Percentiles rank a stretch among this genome's conserved stretches.
Evolutionary conservation across 53 echinoderm and acorn worm genomes (phyloP).

Genomic region (Luidia sarsii): DNA sequence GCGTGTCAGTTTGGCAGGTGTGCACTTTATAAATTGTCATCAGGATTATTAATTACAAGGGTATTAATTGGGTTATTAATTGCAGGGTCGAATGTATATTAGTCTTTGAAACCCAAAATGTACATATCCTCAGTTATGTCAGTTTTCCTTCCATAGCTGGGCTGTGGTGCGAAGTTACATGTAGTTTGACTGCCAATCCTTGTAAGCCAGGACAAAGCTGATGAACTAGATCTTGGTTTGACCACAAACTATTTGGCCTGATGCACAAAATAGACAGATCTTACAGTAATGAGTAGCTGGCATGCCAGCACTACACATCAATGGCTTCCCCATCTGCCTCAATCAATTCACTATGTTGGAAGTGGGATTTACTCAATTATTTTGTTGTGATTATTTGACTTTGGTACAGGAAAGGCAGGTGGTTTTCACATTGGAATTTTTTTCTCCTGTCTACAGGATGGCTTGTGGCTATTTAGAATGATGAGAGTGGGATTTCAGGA

Average conservation of each 20-base stretch:
- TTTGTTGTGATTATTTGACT: slow-evolving; percentile 54
- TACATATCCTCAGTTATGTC: too few relatives aligned
- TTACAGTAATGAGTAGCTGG: slow-evolving; percentile 8
- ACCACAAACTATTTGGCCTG: neutral
- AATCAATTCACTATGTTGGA: slow-evolving; percentile 39
- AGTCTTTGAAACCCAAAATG: too few relatives aligned
- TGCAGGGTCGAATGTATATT: too few relatives aligned
- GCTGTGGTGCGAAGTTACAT: too few relatives aligned
- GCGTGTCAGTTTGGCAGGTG: too few relatives aligned
- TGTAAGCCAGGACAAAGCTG: too few relatives aligned
- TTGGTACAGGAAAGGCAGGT: slow-evolving; percentile 44
- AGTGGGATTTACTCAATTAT: slow-evolving; percentile 52
- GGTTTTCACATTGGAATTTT: slow-evolving; percentile 33
- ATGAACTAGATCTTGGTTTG: neutral
- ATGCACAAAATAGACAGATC: slow-evolving; percentile 12
- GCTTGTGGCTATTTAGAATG: slow-evolving; percentile 17
- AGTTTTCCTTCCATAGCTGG: too few relatives aligned
- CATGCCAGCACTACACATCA: slow-evolving; percentile 7
- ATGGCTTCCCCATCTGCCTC: slow-evolving; percentile 19
- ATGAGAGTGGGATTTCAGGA: slow-evolving; percentile 24
- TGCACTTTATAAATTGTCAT: too few relatives aligned
- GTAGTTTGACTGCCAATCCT: too few relatives aligned
- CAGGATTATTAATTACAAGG: too few relatives aligned
- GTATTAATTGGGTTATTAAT: too few relatives aligned
- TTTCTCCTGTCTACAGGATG: neutral